Evolutionary conservation across 1,140 invertebrate genomes (phyloP).

Genomic region (Arion vulgaris): DNA sequence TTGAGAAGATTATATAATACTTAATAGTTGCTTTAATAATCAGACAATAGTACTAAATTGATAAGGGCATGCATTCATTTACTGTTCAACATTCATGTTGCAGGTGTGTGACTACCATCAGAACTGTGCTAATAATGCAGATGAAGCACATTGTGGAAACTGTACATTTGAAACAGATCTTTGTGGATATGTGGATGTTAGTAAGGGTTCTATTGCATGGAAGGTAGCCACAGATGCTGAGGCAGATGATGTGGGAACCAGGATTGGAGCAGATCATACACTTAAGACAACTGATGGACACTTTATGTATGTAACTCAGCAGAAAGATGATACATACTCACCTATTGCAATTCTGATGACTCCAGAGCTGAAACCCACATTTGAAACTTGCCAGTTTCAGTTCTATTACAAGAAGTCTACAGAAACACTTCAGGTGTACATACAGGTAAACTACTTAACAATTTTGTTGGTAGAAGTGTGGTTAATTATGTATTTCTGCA

Average conservation of each 20-base stretch:
- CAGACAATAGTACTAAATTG: too few relatives aligned
- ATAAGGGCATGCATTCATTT: too few relatives aligned
- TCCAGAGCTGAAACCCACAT: conserved; percentile 21
- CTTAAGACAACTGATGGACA: conserved; percentile 75
- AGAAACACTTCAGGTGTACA: conserved; percentile 8
- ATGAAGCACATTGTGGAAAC: conserved; percentile 63
- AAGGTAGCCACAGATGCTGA: conserved; percentile 72
- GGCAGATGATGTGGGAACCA: conserved; percentile 78
- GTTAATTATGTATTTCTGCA: too few relatives aligned
- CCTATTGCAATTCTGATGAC: neutral
- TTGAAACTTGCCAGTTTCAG: conserved; percentile 33
- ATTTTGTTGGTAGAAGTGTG: too few relatives aligned
- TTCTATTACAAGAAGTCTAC: conserved; percentile 34
- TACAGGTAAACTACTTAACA: conserved; percentile 28
- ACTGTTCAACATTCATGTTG: neutral
- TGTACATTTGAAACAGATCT: conserved; percentile 65
- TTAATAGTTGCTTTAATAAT: too few relatives aligned
- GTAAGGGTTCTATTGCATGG: conserved; percentile 61
- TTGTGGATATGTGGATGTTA: conserved; percentile 61
- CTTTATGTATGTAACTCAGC: conserved; percentile 78
- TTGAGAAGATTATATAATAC: too few relatives aligned
- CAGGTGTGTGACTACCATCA: conserved; percentile 65
- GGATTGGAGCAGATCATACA: conserved; percentile 80
- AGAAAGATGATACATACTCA: neutral
- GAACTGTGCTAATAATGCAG: conserved; percentile 63